phyloP scores from a whole-genome alignment of 2,113 vertebrate species.

The Sisor rabdophorus region DNA sequence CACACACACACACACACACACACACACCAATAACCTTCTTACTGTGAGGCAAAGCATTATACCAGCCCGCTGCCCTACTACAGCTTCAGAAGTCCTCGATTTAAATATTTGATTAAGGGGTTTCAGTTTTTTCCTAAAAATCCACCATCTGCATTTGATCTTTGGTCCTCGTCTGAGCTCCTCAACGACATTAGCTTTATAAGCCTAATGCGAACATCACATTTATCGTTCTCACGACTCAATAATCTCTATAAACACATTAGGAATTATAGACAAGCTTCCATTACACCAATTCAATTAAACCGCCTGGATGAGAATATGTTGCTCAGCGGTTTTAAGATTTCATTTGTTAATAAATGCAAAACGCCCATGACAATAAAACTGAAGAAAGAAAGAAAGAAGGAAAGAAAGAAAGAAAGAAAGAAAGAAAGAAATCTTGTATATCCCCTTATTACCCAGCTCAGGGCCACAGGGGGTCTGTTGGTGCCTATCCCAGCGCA shows the following conservation, averaged over 20 bases:
- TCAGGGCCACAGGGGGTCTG: too few relatives aligned
- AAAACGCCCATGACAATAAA: not conserved
- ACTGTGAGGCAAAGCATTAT: too few relatives aligned
- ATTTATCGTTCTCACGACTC: not conserved
- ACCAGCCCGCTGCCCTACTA: too few relatives aligned
- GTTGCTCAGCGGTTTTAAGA: constrained; percentile 51
- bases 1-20: too few relatives aligned
- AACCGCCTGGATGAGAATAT: constrained; percentile 19
- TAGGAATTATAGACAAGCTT: constrained; percentile 55
- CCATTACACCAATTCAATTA: constrained; percentile 51
- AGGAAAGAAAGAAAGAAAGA: too few relatives aligned
- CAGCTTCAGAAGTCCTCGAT: not conserved
- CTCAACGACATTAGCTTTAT: constrained; percentile 11
- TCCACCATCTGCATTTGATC: not conserved
- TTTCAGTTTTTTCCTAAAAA: not conserved
- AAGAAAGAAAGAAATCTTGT: too few relatives aligned
- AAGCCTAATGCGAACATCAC: constrained; percentile 23
- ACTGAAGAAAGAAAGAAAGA: too few relatives aligned
- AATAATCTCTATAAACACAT: constrained; percentile 50
- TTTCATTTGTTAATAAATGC: constrained; percentile 28
- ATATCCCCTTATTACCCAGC: too few relatives aligned
- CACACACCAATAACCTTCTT: too few relatives aligned
- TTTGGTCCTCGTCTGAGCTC: not conserved
- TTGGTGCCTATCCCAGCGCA: too few relatives aligned
- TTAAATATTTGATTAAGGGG: not conserved